A percentile compares a stretch with the other conserved stretches of the same genome.
phyloP scores from a whole-genome alignment of 2,888 invertebrate species.

The Oegoconia quadripuncta region DNA sequence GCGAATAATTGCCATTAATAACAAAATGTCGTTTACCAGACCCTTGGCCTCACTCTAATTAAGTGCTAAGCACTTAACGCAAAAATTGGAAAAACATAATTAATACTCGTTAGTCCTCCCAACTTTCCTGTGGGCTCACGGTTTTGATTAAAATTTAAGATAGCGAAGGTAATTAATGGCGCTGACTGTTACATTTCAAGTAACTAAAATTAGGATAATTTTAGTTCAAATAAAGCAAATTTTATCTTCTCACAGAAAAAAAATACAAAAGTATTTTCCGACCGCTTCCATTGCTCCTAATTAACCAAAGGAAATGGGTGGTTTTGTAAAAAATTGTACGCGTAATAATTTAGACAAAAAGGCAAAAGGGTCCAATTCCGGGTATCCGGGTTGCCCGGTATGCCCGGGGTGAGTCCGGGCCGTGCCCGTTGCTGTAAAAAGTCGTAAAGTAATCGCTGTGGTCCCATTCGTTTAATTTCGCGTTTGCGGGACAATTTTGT shows the following conservation, averaged over 20 bases:
- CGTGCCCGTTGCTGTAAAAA: not conserved
- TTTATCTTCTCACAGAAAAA: not conserved
- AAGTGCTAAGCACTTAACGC: too few relatives aligned
- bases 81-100: too few relatives aligned
- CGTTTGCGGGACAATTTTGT: slow-evolving; percentile 1
- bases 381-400: slow-evolving; percentile 16
- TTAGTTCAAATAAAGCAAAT: not conserved
- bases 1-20: too few relatives aligned
- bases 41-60: too few relatives aligned
- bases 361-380: slow-evolving; percentile 9
- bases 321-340: slow-evolving; percentile 23
- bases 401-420: not conserved
- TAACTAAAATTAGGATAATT: not conserved
- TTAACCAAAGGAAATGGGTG: slow-evolving; percentile 22
- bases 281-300: slow-evolving; percentile 17
- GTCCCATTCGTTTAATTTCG: slow-evolving; percentile 3
- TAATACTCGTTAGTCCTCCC: not conserved
- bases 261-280: not conserved
- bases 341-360: slow-evolving; percentile 25
- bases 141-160: not conserved
- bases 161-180: not conserved
- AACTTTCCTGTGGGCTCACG: not conserved
- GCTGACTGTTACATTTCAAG: not conserved
- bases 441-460: not conserved
- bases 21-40: too few relatives aligned